A percentile compares a stretch with the other conserved stretches of the same genome.
Evolutionary conservation across 2,113 vertebrate genomes (phyloP).

Genomic region (Cercopithecus mona): DNA sequence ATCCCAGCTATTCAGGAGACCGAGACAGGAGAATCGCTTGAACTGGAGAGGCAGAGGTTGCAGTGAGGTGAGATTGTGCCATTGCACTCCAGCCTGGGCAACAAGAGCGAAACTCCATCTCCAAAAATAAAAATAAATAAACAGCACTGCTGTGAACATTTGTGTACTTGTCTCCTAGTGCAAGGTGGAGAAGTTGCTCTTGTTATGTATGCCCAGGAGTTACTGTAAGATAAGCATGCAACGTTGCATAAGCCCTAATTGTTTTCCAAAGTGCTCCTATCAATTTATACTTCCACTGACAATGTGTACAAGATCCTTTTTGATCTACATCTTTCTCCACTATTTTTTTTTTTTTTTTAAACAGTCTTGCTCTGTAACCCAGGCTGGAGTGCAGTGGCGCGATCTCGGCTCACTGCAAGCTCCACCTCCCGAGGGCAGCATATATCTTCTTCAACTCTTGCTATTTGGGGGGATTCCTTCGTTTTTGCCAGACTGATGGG

Average conservation of each 20-base stretch:
- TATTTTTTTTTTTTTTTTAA: too few relatives aligned
- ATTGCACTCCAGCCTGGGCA: too few relatives aligned
- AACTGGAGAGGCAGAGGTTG: too few relatives aligned
- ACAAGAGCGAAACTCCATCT: too few relatives aligned
- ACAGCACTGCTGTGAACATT: not conserved
- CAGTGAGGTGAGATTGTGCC: too few relatives aligned
- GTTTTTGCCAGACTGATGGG: not conserved
- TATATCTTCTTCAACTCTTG: not conserved
- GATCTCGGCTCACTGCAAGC: too few relatives aligned
- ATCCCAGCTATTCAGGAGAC: too few relatives aligned
- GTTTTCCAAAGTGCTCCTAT: not conserved
- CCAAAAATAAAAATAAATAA: too few relatives aligned
- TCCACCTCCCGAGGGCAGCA: too few relatives aligned
- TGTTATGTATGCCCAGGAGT: not conserved
- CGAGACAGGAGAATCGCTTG: too few relatives aligned
- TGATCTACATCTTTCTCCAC: not conserved
- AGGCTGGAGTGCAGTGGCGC: too few relatives aligned
- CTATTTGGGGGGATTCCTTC: not conserved
- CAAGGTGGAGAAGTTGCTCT: not conserved
- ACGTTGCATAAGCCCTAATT: not conserved
- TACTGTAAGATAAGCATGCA: not conserved
- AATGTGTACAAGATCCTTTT: not conserved
- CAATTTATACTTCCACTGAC: not conserved
- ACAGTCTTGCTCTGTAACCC: too few relatives aligned
- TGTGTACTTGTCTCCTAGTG: not conserved